phyloP scores from a whole-genome alignment of 2,797 vertebrate genomes.

The Australoheros facetus region DNA sequence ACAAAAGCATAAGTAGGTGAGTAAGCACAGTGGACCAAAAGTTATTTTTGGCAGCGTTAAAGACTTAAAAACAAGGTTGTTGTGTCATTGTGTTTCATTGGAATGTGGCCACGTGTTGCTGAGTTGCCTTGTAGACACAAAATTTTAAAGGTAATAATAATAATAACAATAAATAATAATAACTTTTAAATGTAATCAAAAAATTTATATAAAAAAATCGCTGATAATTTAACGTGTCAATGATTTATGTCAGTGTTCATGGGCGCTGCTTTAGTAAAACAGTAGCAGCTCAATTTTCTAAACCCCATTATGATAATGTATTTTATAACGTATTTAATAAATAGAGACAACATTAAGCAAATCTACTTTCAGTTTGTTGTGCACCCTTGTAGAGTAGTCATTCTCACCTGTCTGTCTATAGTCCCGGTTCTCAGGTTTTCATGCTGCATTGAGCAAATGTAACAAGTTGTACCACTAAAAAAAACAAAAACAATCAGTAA shows the following conservation, averaged over 20 bases:
- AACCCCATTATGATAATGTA: background rate
- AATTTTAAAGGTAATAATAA: background rate
- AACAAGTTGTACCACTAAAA: background rate
- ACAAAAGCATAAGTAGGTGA: conserved; percentile 41
- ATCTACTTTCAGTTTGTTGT: too few species aligned
- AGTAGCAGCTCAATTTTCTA: background rate
- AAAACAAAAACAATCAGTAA: background rate
- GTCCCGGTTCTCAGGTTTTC: too few species aligned
- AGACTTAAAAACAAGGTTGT: background rate
- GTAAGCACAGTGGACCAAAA: rapidly evolving
- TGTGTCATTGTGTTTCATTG: conserved; percentile 5
- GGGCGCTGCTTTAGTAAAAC: background rate
- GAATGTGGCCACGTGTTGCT: conserved; percentile 67
- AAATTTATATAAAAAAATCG: too few species aligned
- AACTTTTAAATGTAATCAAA: background rate
- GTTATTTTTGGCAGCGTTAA: rapidly evolving
- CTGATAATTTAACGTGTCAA: too few species aligned
- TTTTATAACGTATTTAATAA: background rate
- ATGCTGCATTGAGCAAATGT: background rate
- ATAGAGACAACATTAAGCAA: background rate
- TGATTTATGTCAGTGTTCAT: background rate
- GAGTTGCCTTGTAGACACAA: background rate
- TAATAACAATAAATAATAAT: too few species aligned
- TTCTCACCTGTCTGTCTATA: too few species aligned
- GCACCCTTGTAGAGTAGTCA: background rate